A percentile compares a stretch with the other conserved stretches of the same genome.
These are phyloP conservation scores for Enteromius trimaculatus DNA, from an alignment of 2,797 vertebrate genomes.

Conservation along the genomic window DNA sequence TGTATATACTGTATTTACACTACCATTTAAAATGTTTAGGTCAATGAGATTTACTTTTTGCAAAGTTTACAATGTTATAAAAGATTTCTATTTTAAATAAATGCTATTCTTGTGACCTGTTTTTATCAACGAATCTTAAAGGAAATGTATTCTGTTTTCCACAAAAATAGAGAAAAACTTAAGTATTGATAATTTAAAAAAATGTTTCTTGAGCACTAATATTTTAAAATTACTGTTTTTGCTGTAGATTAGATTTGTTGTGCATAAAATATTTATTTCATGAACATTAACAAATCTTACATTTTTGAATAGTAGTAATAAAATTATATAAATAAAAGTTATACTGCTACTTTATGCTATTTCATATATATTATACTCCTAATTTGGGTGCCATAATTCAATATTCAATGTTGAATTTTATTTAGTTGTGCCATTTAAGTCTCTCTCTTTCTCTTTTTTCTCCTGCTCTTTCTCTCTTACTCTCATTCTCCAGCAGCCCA, in stretches of 20 bases:
- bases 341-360: background rate
- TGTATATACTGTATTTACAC: background rate
- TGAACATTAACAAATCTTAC: background rate
- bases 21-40: background rate
- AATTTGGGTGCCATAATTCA: background rate
- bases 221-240: background rate
- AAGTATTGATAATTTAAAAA: background rate
- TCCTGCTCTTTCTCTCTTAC: background rate
- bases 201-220: background rate
- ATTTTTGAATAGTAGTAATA: background rate
- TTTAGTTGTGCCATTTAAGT: background rate
- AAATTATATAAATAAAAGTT: too few relatives aligned
- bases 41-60: background rate
- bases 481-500: background rate
- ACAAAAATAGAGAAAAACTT: background rate
- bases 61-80: background rate
- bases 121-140: background rate
- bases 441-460: background rate
- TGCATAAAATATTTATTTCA: background rate
- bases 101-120: background rate
- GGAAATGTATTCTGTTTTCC: background rate
- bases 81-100: background rate
- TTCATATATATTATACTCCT: background rate
- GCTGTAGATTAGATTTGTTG: background rate
- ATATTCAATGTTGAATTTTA: background rate